These are phyloP conservation scores for Oncorhynchus clarkii DNA, from an alignment of 2,113 vertebrate species.

Conservation along the genomic window DNA sequence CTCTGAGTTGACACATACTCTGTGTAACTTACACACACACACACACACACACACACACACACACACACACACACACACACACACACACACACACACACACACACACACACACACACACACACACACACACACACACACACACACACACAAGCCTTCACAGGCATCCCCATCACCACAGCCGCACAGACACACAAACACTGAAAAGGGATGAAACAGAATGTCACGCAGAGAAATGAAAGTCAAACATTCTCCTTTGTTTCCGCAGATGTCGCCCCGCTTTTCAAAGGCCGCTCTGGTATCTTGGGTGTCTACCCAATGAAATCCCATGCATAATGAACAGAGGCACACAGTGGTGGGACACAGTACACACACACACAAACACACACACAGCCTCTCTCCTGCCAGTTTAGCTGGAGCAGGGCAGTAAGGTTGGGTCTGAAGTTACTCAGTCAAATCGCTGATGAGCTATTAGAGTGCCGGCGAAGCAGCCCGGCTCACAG, in stretches of 20 bases:
- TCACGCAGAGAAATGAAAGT: slow-evolving; percentile 2
- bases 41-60: no score
- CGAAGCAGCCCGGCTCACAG: slow-evolving; percentile 5
- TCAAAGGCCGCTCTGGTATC: neutral
- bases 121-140: neutral
- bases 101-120: no score
- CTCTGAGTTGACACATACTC: no score
- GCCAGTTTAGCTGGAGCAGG: slow-evolving; percentile 33
- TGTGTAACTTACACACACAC: no score
- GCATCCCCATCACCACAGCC: neutral
- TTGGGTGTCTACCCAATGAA: slow-evolving; percentile 32
- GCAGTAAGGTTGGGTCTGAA: slow-evolving; percentile 8
- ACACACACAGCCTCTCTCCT: neutral
- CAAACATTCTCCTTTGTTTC: slow-evolving; percentile 2
- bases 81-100: no score
- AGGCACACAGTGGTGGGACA: neutral
- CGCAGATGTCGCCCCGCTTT: neutral
- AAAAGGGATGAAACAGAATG: slow-evolving; percentile 1
- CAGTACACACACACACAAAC: neutral
- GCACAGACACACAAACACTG: neutral
- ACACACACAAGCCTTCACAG: neutral
- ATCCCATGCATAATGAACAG: slow-evolving; percentile 9
- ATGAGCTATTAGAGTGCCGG: slow-evolving; percentile 16
- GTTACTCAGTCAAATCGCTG: slow-evolving; percentile 14
- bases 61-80: no score